Evolutionary conservation across 2,113 vertebrate species (phyloP), one percentile per base, ranked within the genome.

Genomic region (Oncorhynchus keta): DNA sequence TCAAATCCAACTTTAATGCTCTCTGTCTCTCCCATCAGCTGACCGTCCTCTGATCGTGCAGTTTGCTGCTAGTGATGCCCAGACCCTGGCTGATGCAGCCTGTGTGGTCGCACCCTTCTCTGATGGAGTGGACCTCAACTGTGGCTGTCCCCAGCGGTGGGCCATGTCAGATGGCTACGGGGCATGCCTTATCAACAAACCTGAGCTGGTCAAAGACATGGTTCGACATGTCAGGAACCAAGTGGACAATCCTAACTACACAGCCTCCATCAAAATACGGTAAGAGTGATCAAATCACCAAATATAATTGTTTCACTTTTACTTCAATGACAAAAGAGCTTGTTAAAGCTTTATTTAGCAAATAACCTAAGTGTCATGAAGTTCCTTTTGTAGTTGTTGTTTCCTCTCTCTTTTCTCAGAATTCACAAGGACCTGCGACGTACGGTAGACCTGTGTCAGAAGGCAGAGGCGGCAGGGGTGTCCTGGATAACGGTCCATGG

Each of bases 141-240:
- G 98, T 88, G 98, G 98, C 81, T 99, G 98, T 83, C 98, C 97
- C 80, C 98, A 99, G 87, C 97, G 97, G 73, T 99, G 98, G 98
- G 97, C 97, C 0, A 92, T 97, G 92, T 91, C 96, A 79, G 95
- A 97, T 77, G 97, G 98, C 49, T 99, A 96, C 81, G 98, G 98
- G 65, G 97, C 97, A 74, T 99, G 97, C 79, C 94, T 99, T 82
- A 97, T 99, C 86, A 98, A 98, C 87, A 96, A 97, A 84, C 97
- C 97, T 76, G 96, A 99, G 57, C 88, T 98, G 2, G 90, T 99
- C 70, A 95, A 35, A 84, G 97, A 99, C 87, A 99, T 99, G 97
- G 96, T 99, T 82, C 94, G 89, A 90, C 95, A 92, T 20, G 95
- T 99, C 79, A 90, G 93, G 88, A 97, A 93, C 89, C 95, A 95